Evolutionary conservation across 2,888 invertebrate genomes (phyloP).

Genomic region (Drosophila yooni): DNA sequence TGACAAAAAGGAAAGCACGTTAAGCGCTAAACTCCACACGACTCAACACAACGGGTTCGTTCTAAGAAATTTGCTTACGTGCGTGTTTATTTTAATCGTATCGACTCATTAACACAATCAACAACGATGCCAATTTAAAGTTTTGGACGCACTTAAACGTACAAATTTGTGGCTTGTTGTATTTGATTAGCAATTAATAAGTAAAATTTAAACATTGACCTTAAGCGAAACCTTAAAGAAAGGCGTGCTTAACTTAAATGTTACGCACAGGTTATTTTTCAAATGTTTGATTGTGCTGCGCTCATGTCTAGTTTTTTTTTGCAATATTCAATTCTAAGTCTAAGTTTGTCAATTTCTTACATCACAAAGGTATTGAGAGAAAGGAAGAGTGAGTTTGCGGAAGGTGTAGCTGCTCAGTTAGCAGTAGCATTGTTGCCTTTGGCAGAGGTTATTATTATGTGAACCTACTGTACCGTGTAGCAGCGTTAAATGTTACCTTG

Average conservation of each 20-base stretch:
- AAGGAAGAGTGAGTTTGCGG: background rate
- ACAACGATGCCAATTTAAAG: background rate
- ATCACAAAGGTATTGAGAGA: background rate
- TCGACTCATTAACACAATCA: background rate
- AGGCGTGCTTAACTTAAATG: background rate
- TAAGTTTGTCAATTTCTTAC: background rate
- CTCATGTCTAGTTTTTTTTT: background rate
- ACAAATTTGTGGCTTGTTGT: background rate
- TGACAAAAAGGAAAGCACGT: background rate
- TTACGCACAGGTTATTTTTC: no score
- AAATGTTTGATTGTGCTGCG: background rate
- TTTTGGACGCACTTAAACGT: background rate
- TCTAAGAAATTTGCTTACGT: background rate
- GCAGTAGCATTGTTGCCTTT: background rate
- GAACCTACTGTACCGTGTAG: conserved; percentile 13
- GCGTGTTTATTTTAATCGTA: background rate
- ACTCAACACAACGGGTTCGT: background rate
- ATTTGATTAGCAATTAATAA: background rate
- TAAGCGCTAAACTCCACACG: background rate
- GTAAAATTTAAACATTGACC: background rate
- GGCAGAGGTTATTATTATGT: background rate
- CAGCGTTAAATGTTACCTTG: conserved; percentile 62
- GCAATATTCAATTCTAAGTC: background rate
- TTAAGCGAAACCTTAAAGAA: background rate
- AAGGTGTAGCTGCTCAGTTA: background rate